A percentile compares a stretch with the other conserved stretches of the same genome.
These are phyloP conservation scores for Lagria hirta DNA, from an alignment of 2,888 invertebrate species.

Conservation along the genomic window DNA sequence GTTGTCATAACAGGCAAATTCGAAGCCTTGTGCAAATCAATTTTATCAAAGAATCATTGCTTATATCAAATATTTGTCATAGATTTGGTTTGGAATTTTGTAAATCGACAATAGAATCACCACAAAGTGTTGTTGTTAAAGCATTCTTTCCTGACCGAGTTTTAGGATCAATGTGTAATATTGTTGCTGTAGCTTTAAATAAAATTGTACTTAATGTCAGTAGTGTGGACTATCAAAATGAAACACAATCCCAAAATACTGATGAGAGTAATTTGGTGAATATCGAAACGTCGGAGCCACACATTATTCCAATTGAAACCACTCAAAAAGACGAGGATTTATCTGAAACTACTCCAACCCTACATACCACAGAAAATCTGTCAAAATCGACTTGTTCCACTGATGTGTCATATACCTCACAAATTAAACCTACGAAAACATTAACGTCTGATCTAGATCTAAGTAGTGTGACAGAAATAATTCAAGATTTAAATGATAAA, in stretches of 20 bases:
- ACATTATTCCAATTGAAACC: constrained; percentile 7
- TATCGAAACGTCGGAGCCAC: constrained; percentile 26
- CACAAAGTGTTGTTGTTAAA: constrained; percentile 58
- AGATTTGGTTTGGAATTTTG: constrained; percentile 64
- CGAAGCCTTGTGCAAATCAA: constrained; percentile 62
- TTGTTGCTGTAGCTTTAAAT: constrained; percentile 67
- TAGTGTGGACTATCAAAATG: constrained; percentile 48
- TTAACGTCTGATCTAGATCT: constrained; percentile 27
- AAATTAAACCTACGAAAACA: constrained; percentile 53
- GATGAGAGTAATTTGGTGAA: constrained; percentile 32
- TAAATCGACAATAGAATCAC: constrained; percentile 47
- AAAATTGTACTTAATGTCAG: constrained; percentile 68
- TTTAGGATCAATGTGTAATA: constrained; percentile 77
- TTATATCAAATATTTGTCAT: constrained; percentile 63
- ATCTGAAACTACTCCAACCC: constrained; percentile 28
- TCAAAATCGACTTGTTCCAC: constrained; percentile 34
- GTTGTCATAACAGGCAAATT: constrained; percentile 67
- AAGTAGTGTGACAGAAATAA: constrained; percentile 10
- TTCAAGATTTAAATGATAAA: background rate
- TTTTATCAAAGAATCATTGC: constrained; percentile 63
- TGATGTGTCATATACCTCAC: constrained; percentile 33
- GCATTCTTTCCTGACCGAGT: constrained; percentile 68
- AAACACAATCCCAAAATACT: constrained; percentile 30
- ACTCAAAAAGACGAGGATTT: constrained; percentile 15
- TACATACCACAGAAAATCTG: constrained; percentile 20